Evolutionary conservation across 1,140 invertebrate species (phyloP).

Genomic region (Eciton burchellii): DNA sequence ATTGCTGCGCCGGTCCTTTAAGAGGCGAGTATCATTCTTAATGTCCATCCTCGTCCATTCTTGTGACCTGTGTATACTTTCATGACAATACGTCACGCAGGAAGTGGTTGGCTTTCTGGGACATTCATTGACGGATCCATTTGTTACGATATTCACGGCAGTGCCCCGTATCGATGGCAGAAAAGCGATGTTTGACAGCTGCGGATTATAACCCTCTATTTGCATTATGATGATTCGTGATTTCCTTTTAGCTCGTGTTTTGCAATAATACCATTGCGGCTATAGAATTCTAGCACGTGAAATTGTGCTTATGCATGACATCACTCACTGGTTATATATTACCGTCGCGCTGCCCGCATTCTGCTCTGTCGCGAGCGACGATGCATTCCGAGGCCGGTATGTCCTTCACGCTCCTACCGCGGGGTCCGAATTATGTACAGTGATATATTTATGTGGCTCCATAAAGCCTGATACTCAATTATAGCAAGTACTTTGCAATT

Average conservation of each 20-base stretch:
- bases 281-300: conserved; percentile 54
- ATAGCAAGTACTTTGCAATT: background rate
- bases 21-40: background rate
- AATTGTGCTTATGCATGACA: conserved; percentile 58
- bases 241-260: conserved; percentile 66
- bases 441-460: background rate
- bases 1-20: background rate
- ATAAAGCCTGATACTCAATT: background rate
- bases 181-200: conserved; percentile 64
- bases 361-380: background rate
- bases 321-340: conserved; percentile 60
- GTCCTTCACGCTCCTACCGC: conserved; percentile 6
- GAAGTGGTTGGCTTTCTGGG: conserved; percentile 25
- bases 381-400: conserved; percentile 6
- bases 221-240: conserved; percentile 54
- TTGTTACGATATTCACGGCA: background rate
- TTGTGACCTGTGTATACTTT: background rate
- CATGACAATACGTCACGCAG: conserved; percentile 17
- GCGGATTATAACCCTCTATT: conserved; percentile 66
- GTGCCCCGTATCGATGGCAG: too few relatives aligned
- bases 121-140: conserved; percentile 12
- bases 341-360: background rate
- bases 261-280: conserved; percentile 61
- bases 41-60: background rate
- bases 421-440: background rate